Conservation (phyloP, 2,888 invertebrate genomes). For the Tenthredo amoena region DNA sequence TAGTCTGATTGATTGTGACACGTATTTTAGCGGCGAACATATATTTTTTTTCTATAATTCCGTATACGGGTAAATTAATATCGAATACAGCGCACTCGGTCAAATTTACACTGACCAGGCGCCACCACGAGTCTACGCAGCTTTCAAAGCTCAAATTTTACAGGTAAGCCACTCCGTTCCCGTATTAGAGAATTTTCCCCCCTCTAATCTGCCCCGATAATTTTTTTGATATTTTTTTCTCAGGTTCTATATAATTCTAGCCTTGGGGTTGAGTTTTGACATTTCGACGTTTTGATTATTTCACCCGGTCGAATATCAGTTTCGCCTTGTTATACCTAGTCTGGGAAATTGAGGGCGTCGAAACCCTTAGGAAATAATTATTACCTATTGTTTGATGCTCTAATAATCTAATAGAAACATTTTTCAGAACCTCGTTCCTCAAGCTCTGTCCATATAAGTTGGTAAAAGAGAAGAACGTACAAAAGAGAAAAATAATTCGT, state of each 20-base stretch:
- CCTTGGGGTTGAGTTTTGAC: constrained; percentile 21
- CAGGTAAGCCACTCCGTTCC: background rate
- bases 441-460: background rate
- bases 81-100: background rate
- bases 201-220: background rate
- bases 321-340: background rate
- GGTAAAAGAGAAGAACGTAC: background rate
- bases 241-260: background rate
- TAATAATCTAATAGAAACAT: background rate
- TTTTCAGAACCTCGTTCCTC: background rate
- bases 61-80: background rate
- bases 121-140: background rate
- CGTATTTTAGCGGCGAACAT: background rate
- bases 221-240: background rate
- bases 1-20: constrained; percentile 5
- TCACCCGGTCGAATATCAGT: background rate
- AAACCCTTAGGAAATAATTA: background rate
- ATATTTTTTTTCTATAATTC: background rate
- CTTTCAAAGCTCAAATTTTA: background rate
- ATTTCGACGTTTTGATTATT: constrained; percentile 27
- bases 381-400: background rate
- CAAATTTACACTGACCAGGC: background rate
- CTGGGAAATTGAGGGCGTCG: background rate
- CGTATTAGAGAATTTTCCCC: background rate
- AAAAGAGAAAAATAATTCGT: background rate